phyloP scores from a whole-genome alignment of 2,888 invertebrate species.

The Zelleria hepariella region DNA sequence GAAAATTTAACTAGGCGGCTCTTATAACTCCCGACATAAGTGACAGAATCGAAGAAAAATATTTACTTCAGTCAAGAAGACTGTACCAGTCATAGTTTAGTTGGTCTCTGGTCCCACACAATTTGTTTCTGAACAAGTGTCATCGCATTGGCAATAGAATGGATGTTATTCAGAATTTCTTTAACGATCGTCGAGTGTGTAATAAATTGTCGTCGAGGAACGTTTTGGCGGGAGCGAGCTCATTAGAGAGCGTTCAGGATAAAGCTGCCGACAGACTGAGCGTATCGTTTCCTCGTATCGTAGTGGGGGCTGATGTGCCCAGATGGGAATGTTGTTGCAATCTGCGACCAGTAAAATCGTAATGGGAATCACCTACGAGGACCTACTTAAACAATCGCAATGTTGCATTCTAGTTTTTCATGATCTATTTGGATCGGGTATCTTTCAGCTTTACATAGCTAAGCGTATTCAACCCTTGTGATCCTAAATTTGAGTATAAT shows the following conservation, averaged over 20 bases:
- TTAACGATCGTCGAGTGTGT: conserved; percentile 24
- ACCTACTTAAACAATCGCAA: too few relatives aligned
- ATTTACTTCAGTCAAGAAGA: neutral
- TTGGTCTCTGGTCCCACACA: neutral
- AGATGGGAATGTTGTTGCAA: neutral
- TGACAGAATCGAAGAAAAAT: neutral
- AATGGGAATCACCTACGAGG: too few relatives aligned
- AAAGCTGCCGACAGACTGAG: neutral
- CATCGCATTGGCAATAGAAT: conserved; percentile 19
- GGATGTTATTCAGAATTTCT: conserved; percentile 32
- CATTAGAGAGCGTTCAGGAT: neutral
- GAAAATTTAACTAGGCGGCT: neutral
- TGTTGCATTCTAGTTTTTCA: too few relatives aligned
- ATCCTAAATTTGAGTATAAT: too few relatives aligned
- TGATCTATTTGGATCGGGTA: too few relatives aligned
- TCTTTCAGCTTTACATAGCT: too few relatives aligned
- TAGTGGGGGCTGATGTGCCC: neutral
- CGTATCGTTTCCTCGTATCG: conserved; percentile 5
- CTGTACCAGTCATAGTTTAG: neutral
- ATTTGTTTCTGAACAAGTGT: neutral
- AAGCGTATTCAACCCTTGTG: too few relatives aligned
- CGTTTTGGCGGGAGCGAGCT: neutral
- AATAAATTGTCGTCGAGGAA: conserved; percentile 26
- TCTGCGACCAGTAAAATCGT: too few relatives aligned
- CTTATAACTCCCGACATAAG: neutral